Conservation (phyloP, 2,888 invertebrate genomes). For the Pharmacophagus antenor region DNA sequence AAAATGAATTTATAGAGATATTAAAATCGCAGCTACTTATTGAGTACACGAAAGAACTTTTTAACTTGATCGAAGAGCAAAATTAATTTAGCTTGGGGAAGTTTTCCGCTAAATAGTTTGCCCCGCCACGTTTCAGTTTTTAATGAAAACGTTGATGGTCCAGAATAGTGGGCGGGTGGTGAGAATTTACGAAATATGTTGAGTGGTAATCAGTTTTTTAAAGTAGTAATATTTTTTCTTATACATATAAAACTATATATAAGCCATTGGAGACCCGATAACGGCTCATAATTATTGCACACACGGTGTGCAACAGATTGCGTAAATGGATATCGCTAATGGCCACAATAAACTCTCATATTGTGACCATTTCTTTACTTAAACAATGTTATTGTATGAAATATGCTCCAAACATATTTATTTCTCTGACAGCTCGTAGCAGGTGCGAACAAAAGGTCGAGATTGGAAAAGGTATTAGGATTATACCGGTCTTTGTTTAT, state of each 20-base stretch:
- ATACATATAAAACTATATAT: no score
- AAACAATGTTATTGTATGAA: slow-evolving; percentile 7
- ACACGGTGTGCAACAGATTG: not conserved
- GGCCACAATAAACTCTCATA: not conserved
- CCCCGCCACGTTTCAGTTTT: not conserved
- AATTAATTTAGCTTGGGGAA: slow-evolving; percentile 19
- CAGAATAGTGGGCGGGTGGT: not conserved
- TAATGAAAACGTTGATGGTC: slow-evolving; percentile 3
- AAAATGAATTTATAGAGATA: not conserved
- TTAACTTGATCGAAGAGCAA: slow-evolving; percentile 7
- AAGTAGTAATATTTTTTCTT: not conserved
- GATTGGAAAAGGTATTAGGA: slow-evolving; percentile 47
- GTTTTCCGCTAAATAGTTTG: slow-evolving; percentile 20
- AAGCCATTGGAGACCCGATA: no score
- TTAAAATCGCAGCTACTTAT: slow-evolving; percentile 1
- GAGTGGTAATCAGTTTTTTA: not conserved
- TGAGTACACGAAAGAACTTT: slow-evolving; percentile 11
- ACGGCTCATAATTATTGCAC: no score
- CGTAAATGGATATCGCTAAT: not conserved
- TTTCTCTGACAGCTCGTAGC: slow-evolving; percentile 33
- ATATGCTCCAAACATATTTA: slow-evolving; percentile 23
- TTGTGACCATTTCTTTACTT: no score
- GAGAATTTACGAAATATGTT: not conserved
- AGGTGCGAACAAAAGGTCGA: slow-evolving; percentile 44
- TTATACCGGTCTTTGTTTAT: slow-evolving; percentile 40